Conservation (phyloP, 2,113 vertebrate species). For the Rhegmatorhina hoffmannsi region DNA sequence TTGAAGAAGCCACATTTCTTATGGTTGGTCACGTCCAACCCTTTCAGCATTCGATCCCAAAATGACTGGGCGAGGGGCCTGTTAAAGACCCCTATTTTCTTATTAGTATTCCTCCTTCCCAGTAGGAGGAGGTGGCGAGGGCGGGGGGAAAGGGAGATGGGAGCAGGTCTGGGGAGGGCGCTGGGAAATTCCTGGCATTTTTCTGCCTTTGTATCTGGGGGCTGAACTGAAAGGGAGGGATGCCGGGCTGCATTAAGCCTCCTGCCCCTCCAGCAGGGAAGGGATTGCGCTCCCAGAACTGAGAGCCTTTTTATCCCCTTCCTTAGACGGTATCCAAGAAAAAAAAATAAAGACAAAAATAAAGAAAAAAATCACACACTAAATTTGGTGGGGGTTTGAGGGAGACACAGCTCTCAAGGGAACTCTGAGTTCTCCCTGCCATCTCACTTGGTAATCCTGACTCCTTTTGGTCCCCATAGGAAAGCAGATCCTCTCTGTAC, state of each 20-base stretch:
- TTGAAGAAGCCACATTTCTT: constrained; percentile 31
- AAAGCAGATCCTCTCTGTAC: neutral
- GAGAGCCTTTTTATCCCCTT: constrained; percentile 26
- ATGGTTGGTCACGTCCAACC: neutral
- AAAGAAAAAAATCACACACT: neutral
- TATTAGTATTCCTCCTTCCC: constrained; percentile 38
- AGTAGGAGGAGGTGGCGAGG: neutral
- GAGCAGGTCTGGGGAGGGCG: constrained; percentile 34
- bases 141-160: neutral
- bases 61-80: neutral
- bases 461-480: neutral
- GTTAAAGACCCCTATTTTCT: neutral
- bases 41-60: constrained; percentile 14
- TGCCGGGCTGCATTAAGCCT: constrained; percentile 44
- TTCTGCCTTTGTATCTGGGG: constrained; percentile 76
- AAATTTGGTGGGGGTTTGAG: neutral
- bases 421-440: neutral
- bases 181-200: constrained; percentile 81
- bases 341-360: neutral
- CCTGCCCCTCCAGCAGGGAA: constrained; percentile 41
- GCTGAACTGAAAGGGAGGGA: constrained; percentile 64
- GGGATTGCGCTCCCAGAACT: neutral
- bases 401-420: neutral
- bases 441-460: neutral
- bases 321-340: neutral